phyloP scores from a whole-genome alignment of 1,140 invertebrate species.

The Megalonaias nervosa region DNA sequence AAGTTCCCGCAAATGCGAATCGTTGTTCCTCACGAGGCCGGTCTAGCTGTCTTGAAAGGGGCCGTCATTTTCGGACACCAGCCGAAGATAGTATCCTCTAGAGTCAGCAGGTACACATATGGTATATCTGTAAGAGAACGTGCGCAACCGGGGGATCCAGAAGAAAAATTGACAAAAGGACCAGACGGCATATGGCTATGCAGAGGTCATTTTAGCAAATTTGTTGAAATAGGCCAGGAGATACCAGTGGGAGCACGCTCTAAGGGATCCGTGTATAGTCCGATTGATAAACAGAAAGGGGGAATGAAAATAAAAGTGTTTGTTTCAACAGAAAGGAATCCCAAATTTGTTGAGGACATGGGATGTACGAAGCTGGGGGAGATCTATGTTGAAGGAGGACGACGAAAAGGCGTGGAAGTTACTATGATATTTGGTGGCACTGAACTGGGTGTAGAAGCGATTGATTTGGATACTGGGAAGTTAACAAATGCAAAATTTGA shows the following conservation, averaged over 20 bases:
- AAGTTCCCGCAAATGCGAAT: neutral
- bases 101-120: conserved; percentile 21
- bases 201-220: no score
- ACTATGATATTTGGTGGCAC: conserved; percentile 22
- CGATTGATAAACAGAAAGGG: no score
- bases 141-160: no score
- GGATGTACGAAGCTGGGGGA: conserved; percentile 9
- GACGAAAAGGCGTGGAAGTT: conserved; percentile 9
- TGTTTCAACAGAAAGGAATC: conserved; percentile 8
- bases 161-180: no score
- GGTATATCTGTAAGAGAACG: neutral
- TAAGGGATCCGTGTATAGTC: no score
- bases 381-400: conserved; percentile 11
- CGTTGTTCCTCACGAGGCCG: conserved; percentile 11
- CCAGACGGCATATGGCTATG: no score
- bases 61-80: conserved; percentile 18
- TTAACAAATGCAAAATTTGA: conserved; percentile 6
- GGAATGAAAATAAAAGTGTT: conserved; percentile 13
- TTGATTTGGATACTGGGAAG: neutral
- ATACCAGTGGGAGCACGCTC: no score
- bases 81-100: neutral
- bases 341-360: conserved; percentile 10
- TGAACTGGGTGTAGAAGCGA: conserved; percentile 16
- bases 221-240: no score
- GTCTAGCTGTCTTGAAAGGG: conserved; percentile 16